Evolutionary conservation across 2,888 invertebrate species (phyloP).

Genomic region (Sminthurinus aureus): DNA sequence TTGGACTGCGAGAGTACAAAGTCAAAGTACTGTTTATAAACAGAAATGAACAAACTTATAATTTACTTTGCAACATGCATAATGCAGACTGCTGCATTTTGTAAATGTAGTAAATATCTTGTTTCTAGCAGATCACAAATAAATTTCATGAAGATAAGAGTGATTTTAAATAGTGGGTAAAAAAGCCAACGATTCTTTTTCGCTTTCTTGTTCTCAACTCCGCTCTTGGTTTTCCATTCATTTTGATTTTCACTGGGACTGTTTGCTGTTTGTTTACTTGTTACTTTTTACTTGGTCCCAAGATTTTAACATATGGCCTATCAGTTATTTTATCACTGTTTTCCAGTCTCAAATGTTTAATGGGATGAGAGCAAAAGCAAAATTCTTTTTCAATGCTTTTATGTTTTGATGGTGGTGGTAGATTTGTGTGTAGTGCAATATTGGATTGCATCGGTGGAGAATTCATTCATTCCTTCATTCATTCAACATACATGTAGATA

Average conservation of each 20-base stretch:
- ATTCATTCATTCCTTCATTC: background rate
- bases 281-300: too few relatives aligned
- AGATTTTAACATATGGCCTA: background rate
- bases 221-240: too few relatives aligned
- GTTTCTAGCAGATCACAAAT: background rate
- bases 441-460: background rate
- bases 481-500: background rate
- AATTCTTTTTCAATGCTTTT: background rate
- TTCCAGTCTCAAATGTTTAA: background rate
- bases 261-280: too few relatives aligned
- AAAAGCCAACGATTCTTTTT: background rate
- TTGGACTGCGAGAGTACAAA: too few relatives aligned
- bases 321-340: background rate
- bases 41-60: too few relatives aligned
- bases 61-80: too few relatives aligned
- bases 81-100: background rate
- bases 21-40: too few relatives aligned
- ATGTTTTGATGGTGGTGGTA: background rate
- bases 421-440: background rate
- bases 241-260: background rate
- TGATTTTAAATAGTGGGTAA: background rate
- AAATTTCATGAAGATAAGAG: background rate
- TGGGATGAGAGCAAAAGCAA: background rate
- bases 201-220: background rate
- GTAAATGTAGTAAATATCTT: background rate